Conservation (phyloP, 2,113 vertebrate genomes). For the Colaptes auratus region DNA sequence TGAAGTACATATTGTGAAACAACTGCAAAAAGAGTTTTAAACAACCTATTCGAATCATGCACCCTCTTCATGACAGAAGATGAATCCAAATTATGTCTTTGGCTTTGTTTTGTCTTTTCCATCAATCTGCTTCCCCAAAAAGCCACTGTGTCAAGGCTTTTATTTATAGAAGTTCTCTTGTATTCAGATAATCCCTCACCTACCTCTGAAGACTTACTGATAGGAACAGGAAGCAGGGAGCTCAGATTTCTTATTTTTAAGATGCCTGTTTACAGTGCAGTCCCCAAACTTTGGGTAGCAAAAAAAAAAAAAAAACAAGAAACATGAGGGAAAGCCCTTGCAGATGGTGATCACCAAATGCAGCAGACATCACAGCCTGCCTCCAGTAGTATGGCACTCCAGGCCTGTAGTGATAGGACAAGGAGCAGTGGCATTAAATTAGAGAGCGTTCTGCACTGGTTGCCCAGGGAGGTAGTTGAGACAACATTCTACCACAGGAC, state of each 20-base stretch:
- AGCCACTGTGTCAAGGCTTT: neutral
- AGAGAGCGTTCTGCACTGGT: no score
- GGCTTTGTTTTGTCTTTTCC: constrained; percentile 42
- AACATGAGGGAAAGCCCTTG: neutral
- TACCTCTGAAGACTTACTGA: neutral
- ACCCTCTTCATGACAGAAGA: constrained; percentile 17
- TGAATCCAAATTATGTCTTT: constrained; percentile 7
- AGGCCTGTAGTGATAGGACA: no score
- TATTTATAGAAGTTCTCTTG: neutral
- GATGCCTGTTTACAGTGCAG: neutral
- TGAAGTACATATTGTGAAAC: constrained; percentile 15
- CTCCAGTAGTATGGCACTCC: neutral
- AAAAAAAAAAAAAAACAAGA: neutral
- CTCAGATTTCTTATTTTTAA: neutral
- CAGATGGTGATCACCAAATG: accelerated
- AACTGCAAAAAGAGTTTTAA: neutral
- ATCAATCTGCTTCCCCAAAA: neutral
- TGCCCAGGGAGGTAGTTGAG: no score
- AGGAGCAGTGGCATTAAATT: no score
- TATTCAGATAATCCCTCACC: neutral
- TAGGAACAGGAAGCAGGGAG: neutral
- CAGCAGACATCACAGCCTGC: neutral
- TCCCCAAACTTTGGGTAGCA: neutral
- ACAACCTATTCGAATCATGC: constrained; percentile 5
- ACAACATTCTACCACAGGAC: neutral